A percentile compares a stretch with the other conserved stretches of the same genome.
Evolutionary conservation across 2,888 invertebrate genomes (phyloP).

Genomic region (Lottia gigantea): DNA sequence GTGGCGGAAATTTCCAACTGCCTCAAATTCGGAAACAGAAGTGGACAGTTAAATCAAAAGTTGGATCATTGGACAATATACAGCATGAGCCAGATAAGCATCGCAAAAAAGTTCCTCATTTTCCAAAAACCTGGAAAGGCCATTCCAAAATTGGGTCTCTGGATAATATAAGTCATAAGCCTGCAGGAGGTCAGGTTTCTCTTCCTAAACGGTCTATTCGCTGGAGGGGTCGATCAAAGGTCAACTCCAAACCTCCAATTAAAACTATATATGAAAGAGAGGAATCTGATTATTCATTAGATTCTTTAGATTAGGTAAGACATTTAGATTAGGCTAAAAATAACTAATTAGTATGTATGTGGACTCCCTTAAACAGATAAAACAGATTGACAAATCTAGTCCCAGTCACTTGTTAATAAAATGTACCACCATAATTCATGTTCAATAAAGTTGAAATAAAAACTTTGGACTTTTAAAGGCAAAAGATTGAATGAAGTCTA

Average conservation of each 20-base stretch:
- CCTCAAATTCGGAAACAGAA: conserved; percentile 24
- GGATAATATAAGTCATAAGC: conserved; percentile 44
- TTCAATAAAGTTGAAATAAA: too few species aligned
- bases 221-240: conserved; percentile 46
- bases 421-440: too few species aligned
- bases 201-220: conserved; percentile 36
- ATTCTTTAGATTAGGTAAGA: background rate
- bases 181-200: conserved; percentile 42
- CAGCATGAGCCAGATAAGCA: conserved; percentile 42
- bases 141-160: conserved; percentile 47
- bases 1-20: conserved; percentile 38
- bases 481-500: too few species aligned
- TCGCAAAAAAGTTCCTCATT: conserved; percentile 28
- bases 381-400: too few species aligned
- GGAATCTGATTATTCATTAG: background rate
- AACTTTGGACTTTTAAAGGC: too few species aligned
- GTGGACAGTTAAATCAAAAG: conserved; percentile 42
- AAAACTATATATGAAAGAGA: background rate
- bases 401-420: too few species aligned
- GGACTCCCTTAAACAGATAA: too few species aligned
- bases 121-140: conserved; percentile 41
- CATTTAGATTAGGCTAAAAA: too few species aligned
- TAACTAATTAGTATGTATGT: too few species aligned
- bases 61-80: conserved; percentile 48
- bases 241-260: conserved; percentile 33